phyloP scores from a whole-genome alignment of 2,113 vertebrate genomes.

The Eclectus roratus region DNA sequence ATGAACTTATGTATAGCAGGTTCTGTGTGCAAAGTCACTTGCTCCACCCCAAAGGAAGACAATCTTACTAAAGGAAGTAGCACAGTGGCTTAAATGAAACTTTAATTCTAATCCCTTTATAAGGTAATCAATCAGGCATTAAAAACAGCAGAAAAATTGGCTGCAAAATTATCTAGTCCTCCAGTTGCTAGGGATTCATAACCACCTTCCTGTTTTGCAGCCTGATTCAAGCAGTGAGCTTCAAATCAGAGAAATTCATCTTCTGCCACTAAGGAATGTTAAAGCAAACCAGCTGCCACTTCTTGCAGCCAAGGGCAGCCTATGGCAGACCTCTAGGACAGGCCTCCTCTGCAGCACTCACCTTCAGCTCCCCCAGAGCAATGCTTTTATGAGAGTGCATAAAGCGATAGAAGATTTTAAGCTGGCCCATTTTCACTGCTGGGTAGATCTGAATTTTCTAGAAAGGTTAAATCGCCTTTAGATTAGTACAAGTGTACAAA shows the following conservation, averaged over 20 bases:
- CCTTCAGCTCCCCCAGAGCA: not conserved
- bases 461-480: not conserved
- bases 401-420: not conserved
- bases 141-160: not conserved
- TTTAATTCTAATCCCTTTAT: not conserved
- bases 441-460: not conserved
- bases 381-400: rapidly evolving
- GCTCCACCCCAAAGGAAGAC: not conserved
- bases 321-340: not conserved
- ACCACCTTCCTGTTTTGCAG: not conserved
- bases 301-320: not conserved
- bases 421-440: not conserved
- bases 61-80: not conserved
- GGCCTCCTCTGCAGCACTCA: not conserved
- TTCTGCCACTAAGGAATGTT: not conserved
- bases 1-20: not conserved
- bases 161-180: constrained; percentile 1
- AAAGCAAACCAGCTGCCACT: not conserved
- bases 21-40: not conserved
- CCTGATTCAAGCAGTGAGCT: not conserved
- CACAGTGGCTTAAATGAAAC: not conserved
- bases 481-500: not conserved
- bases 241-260: not conserved
- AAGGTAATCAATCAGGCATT: not conserved
- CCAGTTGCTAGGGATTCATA: not conserved